Base-by-base conservation (phyloP, 2,113 vertebrate species). In the Accipiter cooperii region DNA sequence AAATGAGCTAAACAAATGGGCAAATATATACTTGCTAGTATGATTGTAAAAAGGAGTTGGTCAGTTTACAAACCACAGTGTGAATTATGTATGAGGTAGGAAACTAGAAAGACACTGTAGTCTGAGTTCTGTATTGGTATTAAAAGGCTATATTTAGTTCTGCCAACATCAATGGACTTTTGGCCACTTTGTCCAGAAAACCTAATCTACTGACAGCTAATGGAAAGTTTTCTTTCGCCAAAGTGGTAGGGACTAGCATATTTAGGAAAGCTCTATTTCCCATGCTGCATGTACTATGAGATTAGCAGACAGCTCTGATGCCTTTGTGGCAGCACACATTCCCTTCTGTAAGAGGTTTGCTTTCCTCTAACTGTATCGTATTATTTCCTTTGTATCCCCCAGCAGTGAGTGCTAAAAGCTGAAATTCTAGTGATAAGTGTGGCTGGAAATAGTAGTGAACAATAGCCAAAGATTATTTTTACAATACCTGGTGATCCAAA, bases 391-490 rank as follows among this genome's bases (percentile, higher is more conserved):
- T 73, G 34, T 87, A 76, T 52, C 2, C 10, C 36, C 8, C 65
- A 82, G 36, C 6, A 87, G 38, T 33, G 40, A 78, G 47, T 33
- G 61, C 65, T 89, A 69, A 93, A 92, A 73, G 21, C 40, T 87
- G 77, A 87, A 95, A 87, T 89, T 95, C 87, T 61, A 66, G 40
- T 66, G 55, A 76, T 74, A 94, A 79, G 11, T 76, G 28, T 61
- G 34, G 34, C 46, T 79, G 49, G 49, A 94, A 95, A 92, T 57
- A 82, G 40, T 71, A 61, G 21, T 73, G 69, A 95, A 92, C 40
- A 90, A 82, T 33, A 93, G 44, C 57, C 61, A 90, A 65, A 82
- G 16, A 75, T 86, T 96, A 83, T 58, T 96, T 96, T 89, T 57
- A 87, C 26, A 87, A 74, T 89, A 82, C 40, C 34, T 40, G 47